Conservation (phyloP, 2,888 invertebrate genomes). For the Aromia moschata region DNA sequence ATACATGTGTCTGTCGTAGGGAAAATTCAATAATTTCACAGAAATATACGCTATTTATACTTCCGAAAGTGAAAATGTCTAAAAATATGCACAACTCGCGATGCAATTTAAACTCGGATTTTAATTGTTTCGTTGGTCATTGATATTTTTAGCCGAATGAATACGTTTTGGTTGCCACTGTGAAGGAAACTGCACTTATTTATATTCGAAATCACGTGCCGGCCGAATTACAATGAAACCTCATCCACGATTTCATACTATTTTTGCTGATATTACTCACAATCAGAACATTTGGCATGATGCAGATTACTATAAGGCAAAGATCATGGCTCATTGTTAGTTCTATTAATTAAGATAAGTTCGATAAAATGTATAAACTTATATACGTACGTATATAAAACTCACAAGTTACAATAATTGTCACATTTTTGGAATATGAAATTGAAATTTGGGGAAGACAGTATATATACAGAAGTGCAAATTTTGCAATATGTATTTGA, state of each 20-base stretch:
- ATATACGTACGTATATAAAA: too few relatives aligned
- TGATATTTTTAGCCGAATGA: slow-evolving; percentile 36
- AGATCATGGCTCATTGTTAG: too few relatives aligned
- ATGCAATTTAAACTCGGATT: slow-evolving; percentile 6
- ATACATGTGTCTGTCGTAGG: slow-evolving; percentile 1
- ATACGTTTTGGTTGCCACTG: slow-evolving; percentile 28
- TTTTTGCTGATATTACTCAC: too few relatives aligned
- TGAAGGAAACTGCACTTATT: slow-evolving; percentile 8
- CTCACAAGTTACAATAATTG: too few relatives aligned
- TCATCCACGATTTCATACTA: not conserved
- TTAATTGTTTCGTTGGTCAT: slow-evolving; percentile 28
- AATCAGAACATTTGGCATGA: too few relatives aligned
- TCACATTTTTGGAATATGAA: too few relatives aligned
- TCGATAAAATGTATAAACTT: too few relatives aligned
- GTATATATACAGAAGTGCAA: too few relatives aligned
- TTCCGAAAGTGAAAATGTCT: slow-evolving; percentile 30
- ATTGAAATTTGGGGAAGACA: too few relatives aligned
- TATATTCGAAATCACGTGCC: not conserved
- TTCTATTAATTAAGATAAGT: too few relatives aligned
- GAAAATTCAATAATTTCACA: slow-evolving; percentile 5
- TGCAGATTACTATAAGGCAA: too few relatives aligned
- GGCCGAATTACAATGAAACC: not conserved
- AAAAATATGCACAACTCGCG: slow-evolving; percentile 24
- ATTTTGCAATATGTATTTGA: too few relatives aligned
- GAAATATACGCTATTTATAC: slow-evolving; percentile 17